These are phyloP conservation scores for Corythornis vintsioides DNA, from an alignment of 2,113 vertebrate species.

Conservation along the genomic window DNA sequence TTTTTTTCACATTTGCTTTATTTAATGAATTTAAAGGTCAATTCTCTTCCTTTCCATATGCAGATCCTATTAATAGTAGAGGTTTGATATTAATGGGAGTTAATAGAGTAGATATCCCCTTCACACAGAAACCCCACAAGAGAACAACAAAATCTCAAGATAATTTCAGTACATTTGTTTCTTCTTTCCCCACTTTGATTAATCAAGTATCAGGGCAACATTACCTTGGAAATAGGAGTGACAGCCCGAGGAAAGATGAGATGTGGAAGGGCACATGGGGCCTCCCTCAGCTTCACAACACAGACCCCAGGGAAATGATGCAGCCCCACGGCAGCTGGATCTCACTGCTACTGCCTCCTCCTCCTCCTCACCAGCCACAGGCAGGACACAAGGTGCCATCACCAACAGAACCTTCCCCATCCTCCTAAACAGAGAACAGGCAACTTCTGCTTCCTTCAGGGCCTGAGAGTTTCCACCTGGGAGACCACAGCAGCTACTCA, in stretches of 20 bases:
- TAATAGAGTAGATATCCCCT: slow-evolving; percentile 42
- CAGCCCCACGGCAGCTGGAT: neutral
- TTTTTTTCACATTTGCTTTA: neutral
- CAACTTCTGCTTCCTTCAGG: neutral
- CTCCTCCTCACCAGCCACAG: neutral
- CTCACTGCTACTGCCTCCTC: no score
- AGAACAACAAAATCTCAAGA: slow-evolving; percentile 3
- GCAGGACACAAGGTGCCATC: fast-evolving
- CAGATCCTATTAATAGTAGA: slow-evolving; percentile 63
- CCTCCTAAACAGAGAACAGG: neutral
- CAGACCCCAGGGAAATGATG: neutral
- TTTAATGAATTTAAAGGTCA: slow-evolving; percentile 71
- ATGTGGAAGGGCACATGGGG: fast-evolving
- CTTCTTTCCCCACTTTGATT: neutral
- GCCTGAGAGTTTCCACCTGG: neutral
- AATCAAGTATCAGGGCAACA: neutral
- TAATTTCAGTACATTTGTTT: neutral
- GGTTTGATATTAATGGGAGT: slow-evolving; percentile 63
- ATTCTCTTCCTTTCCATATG: slow-evolving; percentile 53
- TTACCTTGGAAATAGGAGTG: neutral
- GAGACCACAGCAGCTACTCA: neutral
- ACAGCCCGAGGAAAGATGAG: neutral
- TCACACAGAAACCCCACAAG: slow-evolving; percentile 8
- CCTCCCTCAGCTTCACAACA: neutral
- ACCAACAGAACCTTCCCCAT: neutral